A percentile compares a stretch with the other conserved stretches of the same genome.
phyloP scores from a whole-genome alignment of 2,888 invertebrate species.

The Thymelicus lineola region DNA sequence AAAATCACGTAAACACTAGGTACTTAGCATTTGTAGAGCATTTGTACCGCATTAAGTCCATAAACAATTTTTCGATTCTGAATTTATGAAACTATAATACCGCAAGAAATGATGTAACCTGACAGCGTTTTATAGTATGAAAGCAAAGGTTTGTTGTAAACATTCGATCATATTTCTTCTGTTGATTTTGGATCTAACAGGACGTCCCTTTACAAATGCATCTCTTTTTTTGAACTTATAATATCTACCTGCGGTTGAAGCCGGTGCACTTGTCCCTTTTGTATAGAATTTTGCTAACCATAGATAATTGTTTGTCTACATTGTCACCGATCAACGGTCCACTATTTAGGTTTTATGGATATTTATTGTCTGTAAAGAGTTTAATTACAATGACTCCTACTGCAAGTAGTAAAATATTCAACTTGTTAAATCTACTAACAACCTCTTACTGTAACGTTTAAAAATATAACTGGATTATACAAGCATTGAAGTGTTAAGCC shows the following conservation, averaged over 20 bases:
- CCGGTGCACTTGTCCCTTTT: constrained; percentile 71
- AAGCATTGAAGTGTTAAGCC: not conserved
- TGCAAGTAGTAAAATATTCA: too few species aligned
- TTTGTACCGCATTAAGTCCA: constrained; percentile 13
- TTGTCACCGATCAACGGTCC: constrained; percentile 43
- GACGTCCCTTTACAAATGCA: constrained; percentile 63
- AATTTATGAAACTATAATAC: constrained; percentile 17
- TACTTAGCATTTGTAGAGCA: constrained; percentile 19
- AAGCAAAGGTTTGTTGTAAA: constrained; percentile 15
- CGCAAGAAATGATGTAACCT: constrained; percentile 12
- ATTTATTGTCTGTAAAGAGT: not conserved
- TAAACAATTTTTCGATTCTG: constrained; percentile 23
- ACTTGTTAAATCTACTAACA: not conserved
- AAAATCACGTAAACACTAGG: constrained; percentile 18
- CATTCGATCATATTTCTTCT: constrained; percentile 63
- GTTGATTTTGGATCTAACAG: constrained; percentile 70
- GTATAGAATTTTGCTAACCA: constrained; percentile 60
- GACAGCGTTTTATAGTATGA: constrained; percentile 14
- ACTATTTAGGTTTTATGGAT: constrained; percentile 1
- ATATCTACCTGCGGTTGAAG: constrained; percentile 68
- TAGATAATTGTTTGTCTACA: constrained; percentile 59
- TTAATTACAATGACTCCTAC: too few species aligned
- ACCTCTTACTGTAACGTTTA: not conserved
- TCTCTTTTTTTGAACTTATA: constrained; percentile 49
- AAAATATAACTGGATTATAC: not conserved